Evolutionary conservation across 1,140 invertebrate species (phyloP), one percentile per base, ranked within the genome.

Genomic region (Lepidurus apus): DNA sequence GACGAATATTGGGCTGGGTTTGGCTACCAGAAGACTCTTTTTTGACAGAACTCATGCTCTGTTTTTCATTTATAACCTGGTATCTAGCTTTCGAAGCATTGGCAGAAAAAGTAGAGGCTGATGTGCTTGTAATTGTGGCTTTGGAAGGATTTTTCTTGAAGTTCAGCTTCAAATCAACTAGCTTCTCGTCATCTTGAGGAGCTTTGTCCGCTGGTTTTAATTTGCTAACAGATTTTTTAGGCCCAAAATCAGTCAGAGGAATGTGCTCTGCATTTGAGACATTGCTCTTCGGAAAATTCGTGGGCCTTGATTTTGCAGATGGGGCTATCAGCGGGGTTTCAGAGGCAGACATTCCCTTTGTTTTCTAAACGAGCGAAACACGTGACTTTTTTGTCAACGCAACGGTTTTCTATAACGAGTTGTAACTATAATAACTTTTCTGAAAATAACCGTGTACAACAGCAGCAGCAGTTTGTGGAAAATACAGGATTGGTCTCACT

Each of bases 311-410:
- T 17, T 65, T 65, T 7, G 53, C 21, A 17, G 53, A 13, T 21
- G 53, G 21, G 17, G 53, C 53, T 11, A 65, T 65, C 53, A 65
- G 53, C 6, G 53, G 53, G 21, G 53, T 65, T 65, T 65, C 53
- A n/a, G 53, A 65, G 17, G 53, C 53, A 7, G 53, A 65, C 53
- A 65, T 65, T 65, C 53, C 53, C 10, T 9, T 34, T 34, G 34
- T 34, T 34, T 34, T 34, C 34, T 34, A 34, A 34, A 34, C 34
- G 3, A 34, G 34, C 34, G 24, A 74, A 26, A 77, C 80, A 17
- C 76, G 80, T 34, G 74, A 42, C n/a, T 5, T 81, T 80, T 34
- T n/a, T 77, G 6, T 53, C 78, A 74, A 34, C 34, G 34, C 34
- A 34, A 34, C 34, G 34, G 34, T 34, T 34, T 34, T 34, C 2